These are phyloP conservation scores for Glandiceps talaboti DNA, from an alignment of 53 echinoderm and acorn worm genomes.

Conservation along the genomic window DNA sequence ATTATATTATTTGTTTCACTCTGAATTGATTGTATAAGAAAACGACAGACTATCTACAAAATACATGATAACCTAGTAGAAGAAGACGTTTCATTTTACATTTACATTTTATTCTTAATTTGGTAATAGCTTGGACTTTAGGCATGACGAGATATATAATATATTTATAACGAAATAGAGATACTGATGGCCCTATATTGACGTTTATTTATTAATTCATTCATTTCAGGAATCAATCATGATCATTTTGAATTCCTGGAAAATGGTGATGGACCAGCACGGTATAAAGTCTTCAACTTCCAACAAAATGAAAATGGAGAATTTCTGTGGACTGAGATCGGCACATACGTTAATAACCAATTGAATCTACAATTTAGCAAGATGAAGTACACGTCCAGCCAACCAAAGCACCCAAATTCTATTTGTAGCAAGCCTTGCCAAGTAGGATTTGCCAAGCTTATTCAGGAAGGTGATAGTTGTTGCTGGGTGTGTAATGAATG, in stretches of 20 bases:
- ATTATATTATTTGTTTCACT: no score
- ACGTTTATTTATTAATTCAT: no score
- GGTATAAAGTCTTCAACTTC: not conserved
- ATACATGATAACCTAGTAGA: no score
- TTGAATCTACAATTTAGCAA: slow-evolving; percentile 22
- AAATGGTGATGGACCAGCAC: slow-evolving; percentile 61
- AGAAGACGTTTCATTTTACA: no score
- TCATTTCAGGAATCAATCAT: slow-evolving; percentile 55
- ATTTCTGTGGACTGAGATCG: slow-evolving; percentile 37
- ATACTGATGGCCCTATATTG: no score
- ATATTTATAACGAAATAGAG: no score
- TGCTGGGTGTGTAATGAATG: not conserved
- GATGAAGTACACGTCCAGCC: slow-evolving; percentile 15
- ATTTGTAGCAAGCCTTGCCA: not conserved
- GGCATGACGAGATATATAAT: no score
- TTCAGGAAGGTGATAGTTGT: not conserved
- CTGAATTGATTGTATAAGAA: no score
- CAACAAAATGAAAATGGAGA: not conserved
- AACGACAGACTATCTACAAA: no score
- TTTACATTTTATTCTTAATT: no score
- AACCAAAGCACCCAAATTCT: not conserved
- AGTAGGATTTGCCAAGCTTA: not conserved
- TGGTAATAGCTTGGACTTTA: no score
- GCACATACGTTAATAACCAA: slow-evolving; percentile 28
- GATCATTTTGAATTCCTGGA: slow-evolving; percentile 34